Conservation (phyloP, 2,113 vertebrate species). For the Uropsilus gracilis region DNA sequence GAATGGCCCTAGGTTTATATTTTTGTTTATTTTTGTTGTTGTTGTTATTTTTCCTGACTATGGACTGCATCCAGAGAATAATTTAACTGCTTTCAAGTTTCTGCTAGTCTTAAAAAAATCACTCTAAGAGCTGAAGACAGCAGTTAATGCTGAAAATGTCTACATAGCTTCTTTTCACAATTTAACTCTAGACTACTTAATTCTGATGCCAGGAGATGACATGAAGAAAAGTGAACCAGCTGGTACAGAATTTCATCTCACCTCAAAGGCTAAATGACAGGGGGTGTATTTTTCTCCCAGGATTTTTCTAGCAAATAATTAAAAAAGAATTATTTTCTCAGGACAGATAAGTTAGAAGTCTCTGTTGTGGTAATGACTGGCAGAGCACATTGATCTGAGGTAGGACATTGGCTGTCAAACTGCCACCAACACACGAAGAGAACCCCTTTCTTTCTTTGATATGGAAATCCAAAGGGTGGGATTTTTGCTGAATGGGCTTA, state of each 20-base stretch:
- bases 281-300: background rate
- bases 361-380: background rate
- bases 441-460: slow-evolving; percentile 62
- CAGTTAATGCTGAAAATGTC: background rate
- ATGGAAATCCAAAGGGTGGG: slow-evolving; percentile 51
- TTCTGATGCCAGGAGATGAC: background rate
- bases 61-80: background rate
- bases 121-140: background rate
- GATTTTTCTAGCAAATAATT: background rate
- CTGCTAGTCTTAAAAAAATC: background rate
- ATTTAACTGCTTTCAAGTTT: background rate
- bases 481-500: slow-evolving; percentile 12
- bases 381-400: slow-evolving; percentile 47
- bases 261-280: background rate
- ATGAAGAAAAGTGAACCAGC: background rate
- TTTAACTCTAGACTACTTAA: background rate
- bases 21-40: too few relatives aligned
- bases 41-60: background rate
- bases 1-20: background rate
- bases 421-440: background rate
- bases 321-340: slow-evolving; percentile 58
- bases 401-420: slow-evolving; percentile 58
- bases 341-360: slow-evolving; percentile 39
- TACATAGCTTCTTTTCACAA: background rate
- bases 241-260: background rate